phyloP scores from a whole-genome alignment of 2,888 invertebrate genomes.

The Agrilus biguttatus region DNA sequence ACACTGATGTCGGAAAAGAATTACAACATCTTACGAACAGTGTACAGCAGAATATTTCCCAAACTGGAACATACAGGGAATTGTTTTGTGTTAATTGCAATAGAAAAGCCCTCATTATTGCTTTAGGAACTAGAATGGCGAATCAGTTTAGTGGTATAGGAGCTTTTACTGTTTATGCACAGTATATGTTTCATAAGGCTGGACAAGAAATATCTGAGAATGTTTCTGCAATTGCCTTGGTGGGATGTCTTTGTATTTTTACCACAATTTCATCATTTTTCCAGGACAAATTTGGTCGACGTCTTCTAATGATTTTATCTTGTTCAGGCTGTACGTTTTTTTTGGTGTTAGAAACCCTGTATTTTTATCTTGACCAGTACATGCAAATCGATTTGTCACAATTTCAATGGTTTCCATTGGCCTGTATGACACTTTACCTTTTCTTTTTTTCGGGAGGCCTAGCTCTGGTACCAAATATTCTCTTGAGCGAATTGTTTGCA shows the following conservation, averaged over 20 bases:
- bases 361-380: conserved; percentile 16
- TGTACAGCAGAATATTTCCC: conserved; percentile 20
- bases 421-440: conserved; percentile 13
- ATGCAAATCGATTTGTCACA: conserved; percentile 8
- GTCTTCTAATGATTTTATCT: conserved; percentile 17
- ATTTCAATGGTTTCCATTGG: conserved; percentile 12
- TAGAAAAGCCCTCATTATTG: conserved; percentile 16
- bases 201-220: conserved; percentile 19
- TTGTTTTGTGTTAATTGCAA: conserved; percentile 17
- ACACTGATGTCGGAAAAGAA: conserved; percentile 18
- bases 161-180: conserved; percentile 18
- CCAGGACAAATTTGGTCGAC: conserved; percentile 19
- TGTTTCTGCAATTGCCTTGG: conserved; percentile 18
- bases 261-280: conserved; percentile 12
- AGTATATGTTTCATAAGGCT: conserved; percentile 23
- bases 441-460: conserved; percentile 15
- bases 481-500: conserved; percentile 17
- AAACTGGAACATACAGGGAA: conserved; percentile 18
- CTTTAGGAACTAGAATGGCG: conserved; percentile 13
- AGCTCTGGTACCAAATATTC: conserved; percentile 14
- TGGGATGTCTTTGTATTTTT: conserved; percentile 1
- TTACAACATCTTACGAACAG: conserved; percentile 13
- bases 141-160: conserved; percentile 21
- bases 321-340: conserved; percentile 13
- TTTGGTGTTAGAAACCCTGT: conserved; percentile 14